A percentile compares a stretch with the other conserved stretches of the same genome.
phyloP scores from a whole-genome alignment of 2,113 vertebrate genomes.

The Mastomys coucha region DNA sequence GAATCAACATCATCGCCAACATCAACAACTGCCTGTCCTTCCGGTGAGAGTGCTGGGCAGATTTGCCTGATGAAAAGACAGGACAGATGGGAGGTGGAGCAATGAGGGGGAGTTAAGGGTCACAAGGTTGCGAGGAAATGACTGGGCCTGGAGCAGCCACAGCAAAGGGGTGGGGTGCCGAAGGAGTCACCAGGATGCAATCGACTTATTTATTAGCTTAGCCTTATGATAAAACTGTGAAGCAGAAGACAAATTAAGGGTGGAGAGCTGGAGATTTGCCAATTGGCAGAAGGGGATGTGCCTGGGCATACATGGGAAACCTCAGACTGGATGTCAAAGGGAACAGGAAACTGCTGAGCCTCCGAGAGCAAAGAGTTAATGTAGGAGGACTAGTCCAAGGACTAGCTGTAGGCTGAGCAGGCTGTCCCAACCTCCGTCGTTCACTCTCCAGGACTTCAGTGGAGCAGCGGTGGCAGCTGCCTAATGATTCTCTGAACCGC shows the following conservation, averaged over 20 bases:
- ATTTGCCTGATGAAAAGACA: neutral
- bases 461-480: slow-evolving; percentile 48
- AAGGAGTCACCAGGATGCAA: neutral
- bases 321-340: neutral
- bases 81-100: neutral
- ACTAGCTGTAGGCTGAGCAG: neutral
- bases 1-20: slow-evolving; percentile 89
- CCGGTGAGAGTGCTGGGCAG: slow-evolving; percentile 86
- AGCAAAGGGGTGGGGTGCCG: rapidly evolving
- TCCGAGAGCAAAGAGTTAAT: neutral
- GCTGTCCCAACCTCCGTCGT: neutral
- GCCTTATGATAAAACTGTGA: neutral
- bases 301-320: rapidly evolving
- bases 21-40: slow-evolving; percentile 91
- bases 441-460: slow-evolving; percentile 85
- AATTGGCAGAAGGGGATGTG: neutral
- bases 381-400: neutral
- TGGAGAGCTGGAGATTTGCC: neutral
- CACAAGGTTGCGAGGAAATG: too few relatives aligned
- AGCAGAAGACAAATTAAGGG: neutral
- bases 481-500: neutral
- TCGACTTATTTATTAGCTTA: neutral
- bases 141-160: neutral
- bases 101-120: neutral
- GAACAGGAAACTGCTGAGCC: neutral